Percentiles rank a stretch among this genome's conserved stretches.
Evolutionary conservation across 1,140 invertebrate genomes (phyloP).

Genomic region (Bicyclus anynana): DNA sequence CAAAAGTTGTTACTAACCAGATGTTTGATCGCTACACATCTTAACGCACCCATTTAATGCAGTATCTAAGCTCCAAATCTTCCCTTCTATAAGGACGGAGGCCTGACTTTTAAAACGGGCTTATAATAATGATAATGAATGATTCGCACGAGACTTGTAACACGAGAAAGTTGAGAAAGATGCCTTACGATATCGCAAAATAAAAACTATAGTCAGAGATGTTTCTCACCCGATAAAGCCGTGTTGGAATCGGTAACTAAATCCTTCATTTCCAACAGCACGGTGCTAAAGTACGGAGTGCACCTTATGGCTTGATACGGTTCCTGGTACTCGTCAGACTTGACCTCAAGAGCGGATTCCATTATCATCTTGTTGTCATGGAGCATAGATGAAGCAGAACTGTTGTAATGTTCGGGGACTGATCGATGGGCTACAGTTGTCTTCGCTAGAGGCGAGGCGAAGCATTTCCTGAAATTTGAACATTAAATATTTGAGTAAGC

Average conservation of each 20-base stretch:
- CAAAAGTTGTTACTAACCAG: no score
- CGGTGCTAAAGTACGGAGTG: conserved; percentile 87
- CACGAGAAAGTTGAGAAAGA: no score
- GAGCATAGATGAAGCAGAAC: conserved; percentile 74
- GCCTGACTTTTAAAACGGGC: no score
- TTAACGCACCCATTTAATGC: no score
- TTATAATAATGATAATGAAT: no score
- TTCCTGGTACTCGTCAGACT: conserved; percentile 88
- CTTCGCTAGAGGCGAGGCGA: conserved; percentile 84
- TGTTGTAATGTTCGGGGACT: conserved; percentile 54
- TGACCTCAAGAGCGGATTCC: conserved; percentile 74
- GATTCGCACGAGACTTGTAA: no score
- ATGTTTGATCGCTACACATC: no score
- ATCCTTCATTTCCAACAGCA: conserved; percentile 87
- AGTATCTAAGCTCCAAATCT: no score
- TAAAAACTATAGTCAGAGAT: neutral
- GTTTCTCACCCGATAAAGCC: conserved; percentile 67
- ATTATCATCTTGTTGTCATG: conserved; percentile 77
- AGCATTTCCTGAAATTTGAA: conserved; percentile 83
- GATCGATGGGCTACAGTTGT: conserved; percentile 72
- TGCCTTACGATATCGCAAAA: no score
- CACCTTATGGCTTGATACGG: conserved; percentile 87
- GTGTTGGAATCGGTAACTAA: conserved; percentile 80
- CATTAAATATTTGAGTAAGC: no score
- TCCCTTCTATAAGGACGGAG: no score